These are phyloP conservation scores for Masnerella sp. DNA, from an alignment of 2,888 invertebrate genomes.

Conservation along the genomic window DNA sequence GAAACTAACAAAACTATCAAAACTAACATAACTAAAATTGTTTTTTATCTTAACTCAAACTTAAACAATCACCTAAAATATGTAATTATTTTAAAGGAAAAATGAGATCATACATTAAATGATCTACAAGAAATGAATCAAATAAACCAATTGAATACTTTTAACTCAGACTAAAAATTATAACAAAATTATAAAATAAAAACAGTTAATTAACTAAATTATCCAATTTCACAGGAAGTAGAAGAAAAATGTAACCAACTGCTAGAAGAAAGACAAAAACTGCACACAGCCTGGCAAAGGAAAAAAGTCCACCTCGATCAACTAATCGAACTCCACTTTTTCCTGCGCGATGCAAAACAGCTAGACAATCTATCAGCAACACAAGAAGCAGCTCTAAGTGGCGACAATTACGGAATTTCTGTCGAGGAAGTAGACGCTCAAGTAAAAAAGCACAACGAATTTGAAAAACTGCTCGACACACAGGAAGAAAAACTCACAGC, in stretches of 20 bases:
- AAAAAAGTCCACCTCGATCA: constrained; percentile 94
- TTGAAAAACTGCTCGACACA: constrained; percentile 92
- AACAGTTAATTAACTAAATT: too few species aligned
- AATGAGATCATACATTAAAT: too few species aligned
- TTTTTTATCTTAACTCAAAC: too few species aligned
- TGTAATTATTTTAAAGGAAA: too few species aligned
- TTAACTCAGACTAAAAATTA: neutral
- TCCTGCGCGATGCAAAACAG: constrained; percentile 95
- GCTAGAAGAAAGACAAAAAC: constrained; percentile 86
- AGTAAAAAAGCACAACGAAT: constrained; percentile 95
- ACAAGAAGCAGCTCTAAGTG: constrained; percentile 89
- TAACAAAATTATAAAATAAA: neutral
- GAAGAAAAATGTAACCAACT: constrained; percentile 88
- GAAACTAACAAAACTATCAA: too few species aligned
- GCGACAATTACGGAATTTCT: constrained; percentile 85
- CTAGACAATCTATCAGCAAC: constrained; percentile 92
- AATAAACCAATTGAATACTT: too few species aligned
- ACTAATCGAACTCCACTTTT: constrained; percentile 94
- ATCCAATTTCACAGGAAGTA: constrained; percentile 85
- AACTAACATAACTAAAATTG: too few species aligned
- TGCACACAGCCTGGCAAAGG: constrained; percentile 92
- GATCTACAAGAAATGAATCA: too few species aligned
- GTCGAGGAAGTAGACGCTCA: constrained; percentile 94
- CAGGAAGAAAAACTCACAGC: constrained; percentile 92
- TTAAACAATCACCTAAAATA: too few species aligned